Percentiles rank a stretch among this genome's conserved stretches.
Evolutionary conservation across 2,113 vertebrate genomes (phyloP).

Genomic region (Leiothrix lutea): DNA sequence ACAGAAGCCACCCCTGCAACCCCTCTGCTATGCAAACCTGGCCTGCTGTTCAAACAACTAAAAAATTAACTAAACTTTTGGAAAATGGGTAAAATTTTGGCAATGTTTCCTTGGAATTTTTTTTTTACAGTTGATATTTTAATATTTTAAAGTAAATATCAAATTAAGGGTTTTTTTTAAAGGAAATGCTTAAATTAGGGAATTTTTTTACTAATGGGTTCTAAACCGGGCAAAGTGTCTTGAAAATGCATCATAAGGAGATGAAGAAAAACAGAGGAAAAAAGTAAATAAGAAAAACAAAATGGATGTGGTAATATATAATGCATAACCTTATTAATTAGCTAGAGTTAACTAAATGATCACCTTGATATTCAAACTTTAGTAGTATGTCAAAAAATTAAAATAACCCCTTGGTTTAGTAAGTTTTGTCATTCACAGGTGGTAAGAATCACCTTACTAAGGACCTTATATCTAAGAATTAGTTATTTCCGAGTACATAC

Average conservation of each 20-base stretch:
- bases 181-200: background rate
- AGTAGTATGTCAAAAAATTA: background rate
- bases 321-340: background rate
- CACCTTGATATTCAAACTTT: background rate
- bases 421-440: background rate
- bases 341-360: background rate
- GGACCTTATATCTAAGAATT: background rate
- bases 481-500: background rate
- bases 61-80: background rate
- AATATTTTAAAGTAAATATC: background rate
- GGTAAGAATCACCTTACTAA: background rate
- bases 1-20: background rate
- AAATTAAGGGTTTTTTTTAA: fast-evolving
- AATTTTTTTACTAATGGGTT: background rate
- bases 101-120: background rate
- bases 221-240: background rate
- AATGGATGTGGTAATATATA: background rate
- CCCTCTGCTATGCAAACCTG: background rate
- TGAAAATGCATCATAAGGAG: background rate
- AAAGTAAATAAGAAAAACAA: background rate
- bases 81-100: background rate
- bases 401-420: background rate
- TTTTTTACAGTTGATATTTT: background rate
- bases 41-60: background rate
- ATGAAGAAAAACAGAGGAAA: background rate